phyloP scores from a whole-genome alignment of 2,113 vertebrate genomes.

The Rhinoptilus africanus region DNA sequence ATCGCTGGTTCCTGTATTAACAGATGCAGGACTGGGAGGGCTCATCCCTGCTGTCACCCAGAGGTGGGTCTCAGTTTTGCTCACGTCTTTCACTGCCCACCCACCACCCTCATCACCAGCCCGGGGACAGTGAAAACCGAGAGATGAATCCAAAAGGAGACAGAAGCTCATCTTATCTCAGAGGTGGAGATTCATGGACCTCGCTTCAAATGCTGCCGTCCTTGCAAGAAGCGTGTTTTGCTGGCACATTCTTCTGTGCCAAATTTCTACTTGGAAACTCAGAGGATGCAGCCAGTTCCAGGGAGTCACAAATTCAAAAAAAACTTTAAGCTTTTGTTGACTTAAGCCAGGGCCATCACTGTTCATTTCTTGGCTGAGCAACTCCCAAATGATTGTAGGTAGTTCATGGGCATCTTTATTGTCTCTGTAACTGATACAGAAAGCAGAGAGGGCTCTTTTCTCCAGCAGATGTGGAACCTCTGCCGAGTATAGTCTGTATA shows the following conservation, averaged over 20 bases:
- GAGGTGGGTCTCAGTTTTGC: neutral
- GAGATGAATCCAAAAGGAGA: neutral
- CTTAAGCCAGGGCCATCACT: neutral
- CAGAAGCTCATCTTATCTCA: neutral
- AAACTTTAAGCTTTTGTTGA: neutral
- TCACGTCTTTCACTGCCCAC: neutral
- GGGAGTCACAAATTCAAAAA: neutral
- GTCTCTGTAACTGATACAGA: neutral
- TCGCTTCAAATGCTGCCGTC: fast-evolving
- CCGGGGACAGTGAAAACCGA: fast-evolving
- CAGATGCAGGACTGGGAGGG: neutral
- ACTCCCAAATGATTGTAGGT: neutral
- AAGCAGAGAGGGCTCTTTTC: neutral
- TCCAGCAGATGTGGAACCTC: neutral
- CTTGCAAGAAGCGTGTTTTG: neutral
- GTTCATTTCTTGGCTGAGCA: neutral
- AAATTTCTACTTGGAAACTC: fast-evolving
- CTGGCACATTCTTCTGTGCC: neutral
- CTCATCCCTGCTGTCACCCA: neutral
- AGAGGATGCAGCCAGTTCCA: neutral
- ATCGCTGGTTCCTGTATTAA: neutral
- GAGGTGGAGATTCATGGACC: neutral
- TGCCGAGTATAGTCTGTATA: fast-evolving
- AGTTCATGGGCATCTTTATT: neutral
- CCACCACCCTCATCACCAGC: fast-evolving